Evolutionary conservation across 2,888 invertebrate genomes (phyloP), one percentile per base, ranked within the genome.

Genomic region (Aproaerema taeniolella): DNA sequence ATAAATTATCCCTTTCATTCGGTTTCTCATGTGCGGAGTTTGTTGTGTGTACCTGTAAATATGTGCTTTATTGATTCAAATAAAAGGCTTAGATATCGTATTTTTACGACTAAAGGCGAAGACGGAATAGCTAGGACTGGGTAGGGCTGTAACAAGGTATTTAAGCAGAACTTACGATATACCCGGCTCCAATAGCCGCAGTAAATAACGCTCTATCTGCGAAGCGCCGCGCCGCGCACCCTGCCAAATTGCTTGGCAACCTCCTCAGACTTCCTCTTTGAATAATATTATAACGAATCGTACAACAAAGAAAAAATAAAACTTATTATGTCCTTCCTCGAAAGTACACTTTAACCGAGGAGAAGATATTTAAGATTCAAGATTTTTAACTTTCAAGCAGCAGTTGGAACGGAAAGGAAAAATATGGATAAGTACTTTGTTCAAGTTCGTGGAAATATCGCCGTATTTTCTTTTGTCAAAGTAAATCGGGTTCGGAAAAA

Each of bases 161-260:
- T 77, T 79, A 80, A 78, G 76, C 58, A 73, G 67, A 70, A 81
- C 73, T 78, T 78, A 81, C 79, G 76, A 72, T 62, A 65, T 55
- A 60, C 62, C 65, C 61, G 55, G 54, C 65, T 60, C 69, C 70
- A 74, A 76, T 71, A 61, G 74, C 71, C 63, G 65, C 63, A 61
- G 77, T 82, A 82, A 81, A 82, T 79, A 80, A 79, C 70, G 65
- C 61, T 64, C 61, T 79, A 80, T 80, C 77, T 77, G 52, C 62
- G 67, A 61, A 67, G 61, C 71, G 67, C 67, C 66, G 46, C 51
- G 67, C 67, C 60, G 64, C 66, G 66, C 57, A 54, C 14, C 25
- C 65, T 77, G 83, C 82, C 82, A 80, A 81, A 83, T 80, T 77
- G 73, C 82, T 81, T 82, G 81, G 80, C 83, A 82, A 61, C 73